Evolutionary conservation across 2,113 vertebrate genomes (phyloP).

Genomic region (Lampris incognitus): DNA sequence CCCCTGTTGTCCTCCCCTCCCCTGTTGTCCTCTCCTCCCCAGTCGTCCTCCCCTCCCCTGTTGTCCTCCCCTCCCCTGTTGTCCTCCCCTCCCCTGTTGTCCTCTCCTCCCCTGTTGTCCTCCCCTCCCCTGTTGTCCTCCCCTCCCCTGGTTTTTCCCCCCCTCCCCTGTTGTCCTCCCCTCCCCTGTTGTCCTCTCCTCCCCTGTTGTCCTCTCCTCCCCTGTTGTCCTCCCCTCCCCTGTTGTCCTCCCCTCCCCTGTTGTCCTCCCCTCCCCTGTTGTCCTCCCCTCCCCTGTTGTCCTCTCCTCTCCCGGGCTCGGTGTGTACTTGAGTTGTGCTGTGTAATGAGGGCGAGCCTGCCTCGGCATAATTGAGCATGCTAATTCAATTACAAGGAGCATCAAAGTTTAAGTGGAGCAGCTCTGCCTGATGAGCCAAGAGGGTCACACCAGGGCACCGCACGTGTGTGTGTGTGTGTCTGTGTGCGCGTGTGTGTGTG

Average conservation of each 20-base stretch:
- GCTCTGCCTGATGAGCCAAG: slow-evolving; percentile 68
- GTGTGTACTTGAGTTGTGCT: slow-evolving; percentile 65
- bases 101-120: too few species aligned
- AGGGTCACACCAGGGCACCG: slow-evolving; percentile 55
- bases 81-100: too few species aligned
- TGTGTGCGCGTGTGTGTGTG: neutral
- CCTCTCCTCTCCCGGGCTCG: slow-evolving; percentile 41
- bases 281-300: slow-evolving; percentile 20
- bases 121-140: too few species aligned
- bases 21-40: too few species aligned
- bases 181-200: neutral
- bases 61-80: too few species aligned
- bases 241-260: too few species aligned
- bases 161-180: neutral
- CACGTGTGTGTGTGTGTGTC: neutral
- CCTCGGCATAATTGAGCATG: slow-evolving; percentile 75
- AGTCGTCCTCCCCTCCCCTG: too few species aligned
- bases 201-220: too few species aligned
- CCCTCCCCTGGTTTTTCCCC: too few species aligned
- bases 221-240: too few species aligned
- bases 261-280: too few species aligned
- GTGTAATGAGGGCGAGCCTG: slow-evolving; percentile 73
- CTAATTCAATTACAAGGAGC: slow-evolving; percentile 80
- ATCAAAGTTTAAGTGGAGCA: slow-evolving; percentile 78
- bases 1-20: too few species aligned